These are phyloP conservation scores for Ophthalmolycus amberensis DNA, from an alignment of 2,113 vertebrate genomes.

Conservation along the genomic window DNA sequence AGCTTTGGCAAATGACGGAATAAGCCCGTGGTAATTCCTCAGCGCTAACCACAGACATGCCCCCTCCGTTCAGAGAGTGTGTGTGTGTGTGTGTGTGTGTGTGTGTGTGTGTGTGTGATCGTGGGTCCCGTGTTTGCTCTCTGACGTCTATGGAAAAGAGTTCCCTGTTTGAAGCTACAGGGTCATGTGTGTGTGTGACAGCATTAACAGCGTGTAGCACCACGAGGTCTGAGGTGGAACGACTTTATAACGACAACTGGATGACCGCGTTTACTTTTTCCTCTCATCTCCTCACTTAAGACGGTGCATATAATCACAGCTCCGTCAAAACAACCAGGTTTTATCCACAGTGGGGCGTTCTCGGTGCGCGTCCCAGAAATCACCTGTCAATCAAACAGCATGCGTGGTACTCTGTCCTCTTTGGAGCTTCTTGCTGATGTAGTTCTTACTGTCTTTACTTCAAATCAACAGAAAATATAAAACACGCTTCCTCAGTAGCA, in stretches of 20 bases:
- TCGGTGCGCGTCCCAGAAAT: conserved; percentile 8
- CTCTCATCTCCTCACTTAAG: not conserved
- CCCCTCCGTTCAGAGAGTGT: not conserved
- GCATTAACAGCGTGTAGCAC: not conserved
- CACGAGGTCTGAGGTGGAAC: not conserved
- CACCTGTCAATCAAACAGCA: conserved; percentile 24
- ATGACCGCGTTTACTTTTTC: conserved; percentile 8
- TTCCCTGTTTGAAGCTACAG: conserved; percentile 17
- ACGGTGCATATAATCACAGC: not conserved
- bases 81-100: conserved; percentile 25
- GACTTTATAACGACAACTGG: conserved; percentile 13
- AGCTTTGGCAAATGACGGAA: conserved; percentile 69
- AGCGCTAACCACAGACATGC: conserved; percentile 68
- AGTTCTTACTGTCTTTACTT: too few relatives aligned
- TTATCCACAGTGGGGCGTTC: not conserved
- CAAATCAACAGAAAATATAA: not conserved
- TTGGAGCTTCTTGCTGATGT: not conserved
- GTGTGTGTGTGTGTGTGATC: conserved; percentile 15
- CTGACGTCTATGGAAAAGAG: conserved; percentile 71
- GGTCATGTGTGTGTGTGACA: conserved; percentile 36
- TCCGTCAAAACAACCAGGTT: conserved; percentile 1
- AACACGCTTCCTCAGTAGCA: not conserved
- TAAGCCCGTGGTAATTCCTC: conserved; percentile 68
- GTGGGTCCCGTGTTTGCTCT: too few relatives aligned
- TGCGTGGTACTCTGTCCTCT: not conserved